These are phyloP conservation scores for Phalacrocorax aristotelis DNA, from an alignment of 2,113 vertebrate species.

Conservation along the genomic window DNA sequence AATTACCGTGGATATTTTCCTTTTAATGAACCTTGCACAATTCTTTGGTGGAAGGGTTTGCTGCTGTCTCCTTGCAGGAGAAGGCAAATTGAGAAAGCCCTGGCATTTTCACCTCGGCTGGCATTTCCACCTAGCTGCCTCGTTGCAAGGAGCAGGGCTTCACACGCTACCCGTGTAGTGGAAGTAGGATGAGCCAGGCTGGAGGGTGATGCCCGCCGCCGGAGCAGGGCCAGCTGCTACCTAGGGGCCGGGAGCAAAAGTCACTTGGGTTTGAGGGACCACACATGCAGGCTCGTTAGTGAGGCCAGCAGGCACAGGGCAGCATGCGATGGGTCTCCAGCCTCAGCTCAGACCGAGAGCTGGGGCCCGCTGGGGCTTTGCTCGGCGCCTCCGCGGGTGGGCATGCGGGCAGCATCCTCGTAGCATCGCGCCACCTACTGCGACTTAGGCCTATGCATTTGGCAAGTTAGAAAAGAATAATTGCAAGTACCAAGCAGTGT, in stretches of 20 bases:
- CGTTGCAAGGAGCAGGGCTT: background rate
- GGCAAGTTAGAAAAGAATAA: background rate
- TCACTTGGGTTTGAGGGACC: background rate
- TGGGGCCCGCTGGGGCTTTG: background rate
- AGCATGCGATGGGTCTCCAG: rapidly evolving
- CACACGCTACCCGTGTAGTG: rapidly evolving
- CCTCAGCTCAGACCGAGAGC: rapidly evolving
- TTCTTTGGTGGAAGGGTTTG: conserved; percentile 57
- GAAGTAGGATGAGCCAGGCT: rapidly evolving
- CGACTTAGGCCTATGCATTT: rapidly evolving
- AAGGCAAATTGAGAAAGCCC: conserved; percentile 24
- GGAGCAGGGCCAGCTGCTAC: background rate
- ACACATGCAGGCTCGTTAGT: rapidly evolving
- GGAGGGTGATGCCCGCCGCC: too few relatives aligned
- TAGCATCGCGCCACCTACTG: rapidly evolving
- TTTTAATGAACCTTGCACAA: conserved; percentile 65
- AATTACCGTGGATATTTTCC: conserved; percentile 69
- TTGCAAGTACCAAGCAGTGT: background rate
- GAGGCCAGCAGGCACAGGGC: background rate
- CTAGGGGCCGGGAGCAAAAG: too few relatives aligned
- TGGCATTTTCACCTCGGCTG: background rate
- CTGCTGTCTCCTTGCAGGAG: conserved; percentile 40
- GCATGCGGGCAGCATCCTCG: rapidly evolving
- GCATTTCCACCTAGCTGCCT: background rate
- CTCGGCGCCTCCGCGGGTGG: background rate